Conservation (phyloP, 2,888 invertebrate genomes). For the Drosophila anomelani region DNA sequence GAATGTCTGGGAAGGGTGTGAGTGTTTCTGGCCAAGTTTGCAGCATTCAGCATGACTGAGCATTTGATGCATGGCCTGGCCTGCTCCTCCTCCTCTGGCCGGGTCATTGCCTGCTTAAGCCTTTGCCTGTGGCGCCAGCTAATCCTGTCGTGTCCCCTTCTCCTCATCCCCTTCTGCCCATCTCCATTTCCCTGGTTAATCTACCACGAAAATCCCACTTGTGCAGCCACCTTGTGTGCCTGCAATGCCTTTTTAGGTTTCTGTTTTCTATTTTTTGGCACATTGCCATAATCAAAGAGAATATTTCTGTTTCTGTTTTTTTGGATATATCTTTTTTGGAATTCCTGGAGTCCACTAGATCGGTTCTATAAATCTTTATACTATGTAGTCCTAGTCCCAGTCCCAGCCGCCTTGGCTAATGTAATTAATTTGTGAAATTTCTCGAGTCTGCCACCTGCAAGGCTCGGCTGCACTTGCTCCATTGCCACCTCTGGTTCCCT, state of each 20-base stretch:
- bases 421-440: conserved; percentile 60
- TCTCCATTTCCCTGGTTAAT: conserved; percentile 15
- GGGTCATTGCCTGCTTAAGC: conserved; percentile 33
- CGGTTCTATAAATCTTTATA: neutral
- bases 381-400: neutral
- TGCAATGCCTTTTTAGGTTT: neutral
- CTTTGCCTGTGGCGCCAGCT: conserved; percentile 16
- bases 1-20: neutral
- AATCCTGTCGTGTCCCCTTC: conserved; percentile 6
- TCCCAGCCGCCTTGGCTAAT: conserved; percentile 46
- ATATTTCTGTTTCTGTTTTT: neutral
- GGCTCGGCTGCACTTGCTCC: neutral
- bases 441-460: conserved; percentile 23
- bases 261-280: conserved; percentile 11
- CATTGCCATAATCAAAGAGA: conserved; percentile 20
- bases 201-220: conserved; percentile 11
- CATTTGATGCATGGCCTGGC: conserved; percentile 29
- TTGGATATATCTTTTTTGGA: neutral
- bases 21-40: conserved; percentile 33
- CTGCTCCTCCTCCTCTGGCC: conserved; percentile 7
- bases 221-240: conserved; percentile 11
- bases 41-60: conserved; percentile 45
- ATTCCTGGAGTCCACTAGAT: too few relatives aligned
- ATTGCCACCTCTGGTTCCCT: neutral
- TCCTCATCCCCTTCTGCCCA: neutral